Evolutionary conservation across 2,888 invertebrate species (phyloP).

Genomic region (Lasioglossum morio): DNA sequence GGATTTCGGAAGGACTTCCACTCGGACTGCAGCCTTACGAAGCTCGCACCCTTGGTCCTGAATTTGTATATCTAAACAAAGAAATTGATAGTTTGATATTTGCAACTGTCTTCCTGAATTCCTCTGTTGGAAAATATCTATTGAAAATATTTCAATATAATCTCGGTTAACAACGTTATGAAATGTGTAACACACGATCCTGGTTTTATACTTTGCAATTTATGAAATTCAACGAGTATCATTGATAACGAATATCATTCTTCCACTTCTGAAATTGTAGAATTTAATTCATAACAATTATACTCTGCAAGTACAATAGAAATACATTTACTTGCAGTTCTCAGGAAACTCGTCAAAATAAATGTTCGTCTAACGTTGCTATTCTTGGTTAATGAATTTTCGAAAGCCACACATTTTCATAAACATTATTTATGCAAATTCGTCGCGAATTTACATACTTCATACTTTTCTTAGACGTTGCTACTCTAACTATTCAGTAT

Average conservation of each 20-base stretch:
- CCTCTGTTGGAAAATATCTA: background rate
- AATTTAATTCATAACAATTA: background rate
- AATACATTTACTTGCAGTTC: background rate
- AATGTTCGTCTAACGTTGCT: background rate
- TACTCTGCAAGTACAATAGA: background rate
- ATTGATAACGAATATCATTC: background rate
- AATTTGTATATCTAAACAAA: slow-evolving; percentile 89
- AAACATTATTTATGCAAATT: background rate
- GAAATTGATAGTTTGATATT: background rate
- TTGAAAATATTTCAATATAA: background rate
- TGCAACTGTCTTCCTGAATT: background rate
- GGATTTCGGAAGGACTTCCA: slow-evolving; percentile 97
- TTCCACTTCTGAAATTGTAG: background rate
- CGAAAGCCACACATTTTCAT: background rate
- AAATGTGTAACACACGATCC: background rate
- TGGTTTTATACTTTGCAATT: background rate
- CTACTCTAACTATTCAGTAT: background rate
- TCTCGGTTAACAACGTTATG: background rate
- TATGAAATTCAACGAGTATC: background rate
- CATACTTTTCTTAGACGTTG: background rate
- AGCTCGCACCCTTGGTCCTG: slow-evolving; percentile 91
- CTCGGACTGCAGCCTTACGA: slow-evolving; percentile 91
- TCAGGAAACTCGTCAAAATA: background rate
- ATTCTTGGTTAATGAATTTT: background rate
- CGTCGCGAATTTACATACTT: background rate